Percentiles rank a stretch among this genome's conserved stretches.
Evolutionary conservation across 2,797 vertebrate genomes (phyloP).

Genomic region (Microhierax caerulescens): DNA sequence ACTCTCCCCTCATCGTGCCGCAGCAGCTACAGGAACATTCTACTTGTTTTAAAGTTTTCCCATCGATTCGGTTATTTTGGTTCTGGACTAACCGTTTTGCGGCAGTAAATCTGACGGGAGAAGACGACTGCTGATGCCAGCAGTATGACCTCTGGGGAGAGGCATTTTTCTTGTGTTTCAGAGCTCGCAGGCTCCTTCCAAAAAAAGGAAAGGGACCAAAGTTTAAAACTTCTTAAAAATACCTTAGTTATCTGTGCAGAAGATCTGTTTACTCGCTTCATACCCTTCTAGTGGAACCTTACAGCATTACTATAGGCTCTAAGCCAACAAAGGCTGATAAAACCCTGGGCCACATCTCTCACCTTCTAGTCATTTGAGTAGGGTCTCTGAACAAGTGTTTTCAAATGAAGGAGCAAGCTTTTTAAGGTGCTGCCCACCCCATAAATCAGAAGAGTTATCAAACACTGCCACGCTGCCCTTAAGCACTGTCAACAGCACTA

Average conservation of each 20-base stretch:
- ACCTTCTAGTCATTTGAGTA: neutral
- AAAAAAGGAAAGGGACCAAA: neutral
- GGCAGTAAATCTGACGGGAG: neutral
- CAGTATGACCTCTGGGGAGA: neutral
- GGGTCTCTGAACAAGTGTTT: neutral
- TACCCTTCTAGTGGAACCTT: neutral
- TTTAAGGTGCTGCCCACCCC: neutral
- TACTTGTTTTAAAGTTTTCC: neutral
- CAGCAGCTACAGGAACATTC: neutral
- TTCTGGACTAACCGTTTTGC: neutral
- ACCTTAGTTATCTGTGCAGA: neutral
- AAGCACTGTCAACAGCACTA: neutral
- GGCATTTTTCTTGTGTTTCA: neutral
- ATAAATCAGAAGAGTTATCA: neutral
- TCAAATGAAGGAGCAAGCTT: neutral
- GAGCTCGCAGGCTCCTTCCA: neutral
- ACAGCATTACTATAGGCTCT: neutral
- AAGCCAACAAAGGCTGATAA: neutral
- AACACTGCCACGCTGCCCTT: neutral
- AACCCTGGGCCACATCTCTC: neutral
- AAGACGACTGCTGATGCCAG: neutral
- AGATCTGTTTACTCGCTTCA: neutral
- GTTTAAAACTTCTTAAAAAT: neutral
- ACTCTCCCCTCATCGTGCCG: neutral
- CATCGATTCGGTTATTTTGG: neutral